Evolutionary conservation across 2,888 invertebrate genomes (phyloP).

Genomic region (Saturnia japonica): DNA sequence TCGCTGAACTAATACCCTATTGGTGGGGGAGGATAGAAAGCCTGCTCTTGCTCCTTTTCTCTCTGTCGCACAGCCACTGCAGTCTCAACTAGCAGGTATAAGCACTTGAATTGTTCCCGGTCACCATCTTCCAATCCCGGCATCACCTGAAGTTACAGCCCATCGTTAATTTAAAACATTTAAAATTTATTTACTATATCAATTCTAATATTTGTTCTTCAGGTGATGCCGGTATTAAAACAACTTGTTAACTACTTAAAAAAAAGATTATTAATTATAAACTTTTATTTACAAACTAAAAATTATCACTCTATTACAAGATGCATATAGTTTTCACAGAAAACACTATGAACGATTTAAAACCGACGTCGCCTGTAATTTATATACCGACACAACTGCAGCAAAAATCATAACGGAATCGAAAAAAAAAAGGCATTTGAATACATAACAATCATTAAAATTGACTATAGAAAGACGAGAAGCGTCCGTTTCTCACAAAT

Average conservation of each 20-base stretch:
- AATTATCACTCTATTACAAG: constrained; percentile 35
- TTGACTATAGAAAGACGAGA: background rate
- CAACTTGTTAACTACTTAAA: constrained; percentile 34
- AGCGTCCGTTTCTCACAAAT: background rate
- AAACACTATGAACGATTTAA: constrained; percentile 59
- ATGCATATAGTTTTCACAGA: constrained; percentile 27
- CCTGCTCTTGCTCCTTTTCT: constrained; percentile 54
- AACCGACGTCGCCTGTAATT: constrained; percentile 65
- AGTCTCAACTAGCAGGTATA: constrained; percentile 68
- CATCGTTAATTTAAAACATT: constrained; percentile 23
- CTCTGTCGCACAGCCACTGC: constrained; percentile 69
- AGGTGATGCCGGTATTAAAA: constrained; percentile 78
- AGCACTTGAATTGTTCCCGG: constrained; percentile 65
- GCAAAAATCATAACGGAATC: background rate
- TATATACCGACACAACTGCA: constrained; percentile 21
- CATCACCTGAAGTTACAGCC: constrained; percentile 63
- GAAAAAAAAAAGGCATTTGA: background rate
- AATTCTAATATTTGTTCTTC: constrained; percentile 28
- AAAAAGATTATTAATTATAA: constrained; percentile 41
- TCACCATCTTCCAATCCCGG: constrained; percentile 45
- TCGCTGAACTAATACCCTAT: constrained; percentile 3
- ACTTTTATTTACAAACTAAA: constrained; percentile 56
- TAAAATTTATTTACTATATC: constrained; percentile 25
- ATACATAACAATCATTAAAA: background rate
- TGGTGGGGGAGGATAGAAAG: background rate